Evolutionary conservation across 2,888 invertebrate genomes (phyloP).

Genomic region (Drosophila seclusa): DNA sequence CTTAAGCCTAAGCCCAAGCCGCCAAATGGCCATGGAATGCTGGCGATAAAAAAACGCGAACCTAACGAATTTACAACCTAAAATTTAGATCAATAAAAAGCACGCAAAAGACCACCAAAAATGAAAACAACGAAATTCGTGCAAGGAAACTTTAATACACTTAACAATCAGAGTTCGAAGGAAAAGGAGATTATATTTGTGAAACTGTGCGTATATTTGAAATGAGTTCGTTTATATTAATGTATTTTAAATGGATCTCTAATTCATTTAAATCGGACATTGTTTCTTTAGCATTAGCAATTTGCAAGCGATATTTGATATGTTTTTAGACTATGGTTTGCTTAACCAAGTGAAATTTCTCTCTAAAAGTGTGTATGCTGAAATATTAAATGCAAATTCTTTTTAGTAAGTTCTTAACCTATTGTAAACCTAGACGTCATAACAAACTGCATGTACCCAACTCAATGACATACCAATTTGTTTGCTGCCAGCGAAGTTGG

Average conservation of each 20-base stretch:
- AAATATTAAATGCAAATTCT: no score
- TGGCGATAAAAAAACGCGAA: slow-evolving; percentile 62
- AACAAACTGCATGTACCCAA: slow-evolving; percentile 27
- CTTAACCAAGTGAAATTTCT: background rate
- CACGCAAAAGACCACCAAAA: slow-evolving; percentile 55
- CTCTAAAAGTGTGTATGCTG: background rate
- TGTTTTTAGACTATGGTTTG: background rate
- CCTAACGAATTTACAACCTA: slow-evolving; percentile 61
- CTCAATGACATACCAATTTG: slow-evolving; percentile 25
- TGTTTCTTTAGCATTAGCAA: background rate
- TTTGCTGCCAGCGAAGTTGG: slow-evolving; percentile 32
- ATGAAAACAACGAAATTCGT: slow-evolving; percentile 4
- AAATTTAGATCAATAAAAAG: slow-evolving; percentile 76
- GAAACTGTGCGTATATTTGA: background rate
- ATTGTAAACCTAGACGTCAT: background rate
- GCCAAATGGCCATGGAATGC: slow-evolving; percentile 56
- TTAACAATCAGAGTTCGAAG: background rate
- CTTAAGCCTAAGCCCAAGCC: slow-evolving; percentile 19
- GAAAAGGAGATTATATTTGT: background rate
- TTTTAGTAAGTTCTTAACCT: background rate
- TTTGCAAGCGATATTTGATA: background rate
- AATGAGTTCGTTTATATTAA: background rate
- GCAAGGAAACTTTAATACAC: slow-evolving; percentile 1
- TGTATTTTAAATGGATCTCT: background rate
- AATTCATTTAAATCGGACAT: background rate